These are phyloP conservation scores for Dasyornis broadbenti DNA, from an alignment of 2,113 vertebrate genomes.

Conservation along the genomic window DNA sequence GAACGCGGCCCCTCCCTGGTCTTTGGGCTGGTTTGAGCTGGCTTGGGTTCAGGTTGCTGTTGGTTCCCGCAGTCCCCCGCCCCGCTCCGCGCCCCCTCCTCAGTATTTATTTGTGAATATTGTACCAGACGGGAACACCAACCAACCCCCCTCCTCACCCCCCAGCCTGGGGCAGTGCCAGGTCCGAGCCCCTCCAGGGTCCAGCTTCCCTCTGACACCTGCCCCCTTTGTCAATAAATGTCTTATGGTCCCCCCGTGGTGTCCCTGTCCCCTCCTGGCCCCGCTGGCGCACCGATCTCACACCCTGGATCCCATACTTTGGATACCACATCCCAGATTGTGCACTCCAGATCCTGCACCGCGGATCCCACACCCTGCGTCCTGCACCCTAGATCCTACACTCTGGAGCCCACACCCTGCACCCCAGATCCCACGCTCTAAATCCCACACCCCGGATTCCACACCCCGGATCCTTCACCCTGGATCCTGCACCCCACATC, in stretches of 20 bases:
- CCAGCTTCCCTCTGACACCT: not conserved
- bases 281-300: not conserved
- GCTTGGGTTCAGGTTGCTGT: not conserved
- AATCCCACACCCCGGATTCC: not conserved
- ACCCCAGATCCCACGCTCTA: fast-evolving
- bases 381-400: not conserved
- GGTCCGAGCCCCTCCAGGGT: not conserved
- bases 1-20: not conserved
- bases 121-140: not conserved
- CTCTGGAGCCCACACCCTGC: fast-evolving
- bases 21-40: not conserved
- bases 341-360: too few relatives aligned
- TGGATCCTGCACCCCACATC: not conserved
- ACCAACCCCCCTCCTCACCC: too few relatives aligned
- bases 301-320: too few relatives aligned
- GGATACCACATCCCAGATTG: not conserved
- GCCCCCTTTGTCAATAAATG: not conserved
- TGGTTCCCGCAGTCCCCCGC: not conserved
- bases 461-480: not conserved
- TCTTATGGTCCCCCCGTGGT: not conserved
- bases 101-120: conserved; percentile 2
- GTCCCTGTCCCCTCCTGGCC: not conserved
- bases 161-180: not conserved
- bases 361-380: fast-evolving
- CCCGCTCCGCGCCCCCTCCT: not conserved